phyloP scores from a whole-genome alignment of 2,888 invertebrate species.

The Hoplodrina ambigua region DNA sequence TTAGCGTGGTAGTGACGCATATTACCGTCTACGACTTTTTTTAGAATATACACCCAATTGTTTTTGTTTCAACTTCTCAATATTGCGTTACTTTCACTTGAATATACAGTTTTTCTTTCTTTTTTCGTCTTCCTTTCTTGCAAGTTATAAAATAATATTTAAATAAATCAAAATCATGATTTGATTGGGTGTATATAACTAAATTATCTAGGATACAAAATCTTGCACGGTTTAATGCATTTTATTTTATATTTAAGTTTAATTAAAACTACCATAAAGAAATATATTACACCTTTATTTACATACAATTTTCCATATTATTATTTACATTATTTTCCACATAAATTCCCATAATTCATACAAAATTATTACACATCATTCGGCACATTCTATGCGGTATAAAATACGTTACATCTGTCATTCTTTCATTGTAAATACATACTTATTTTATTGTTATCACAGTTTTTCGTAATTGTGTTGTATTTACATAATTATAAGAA shows the following conservation, averaged over 20 bases:
- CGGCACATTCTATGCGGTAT: conserved; percentile 48
- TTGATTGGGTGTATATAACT: no score
- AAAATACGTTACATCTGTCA: conserved; percentile 36
- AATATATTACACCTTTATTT: conserved; percentile 52
- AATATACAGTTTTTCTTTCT: no score
- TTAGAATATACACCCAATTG: no score
- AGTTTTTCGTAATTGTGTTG: conserved; percentile 56
- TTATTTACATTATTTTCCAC: conserved; percentile 57
- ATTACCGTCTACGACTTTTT: no score
- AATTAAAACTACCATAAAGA: conserved; percentile 19
- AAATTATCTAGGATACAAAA: no score
- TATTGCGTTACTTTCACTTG: no score
- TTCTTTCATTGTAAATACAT: conserved; percentile 49
- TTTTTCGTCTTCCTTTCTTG: no score
- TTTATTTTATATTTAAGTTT: not conserved
- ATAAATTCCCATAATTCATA: conserved; percentile 51
- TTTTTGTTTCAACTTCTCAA: no score
- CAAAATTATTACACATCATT: conserved; percentile 53
- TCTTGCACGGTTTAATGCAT: not conserved
- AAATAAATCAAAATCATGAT: no score
- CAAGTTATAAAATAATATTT: no score
- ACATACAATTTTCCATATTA: conserved; percentile 35
- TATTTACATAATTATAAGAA: conserved; percentile 53
- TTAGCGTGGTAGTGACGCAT: no score
- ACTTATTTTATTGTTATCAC: conserved; percentile 64